Evolutionary conservation across 2,113 vertebrate species (phyloP).

Genomic region (Emydura subglobosa): DNA sequence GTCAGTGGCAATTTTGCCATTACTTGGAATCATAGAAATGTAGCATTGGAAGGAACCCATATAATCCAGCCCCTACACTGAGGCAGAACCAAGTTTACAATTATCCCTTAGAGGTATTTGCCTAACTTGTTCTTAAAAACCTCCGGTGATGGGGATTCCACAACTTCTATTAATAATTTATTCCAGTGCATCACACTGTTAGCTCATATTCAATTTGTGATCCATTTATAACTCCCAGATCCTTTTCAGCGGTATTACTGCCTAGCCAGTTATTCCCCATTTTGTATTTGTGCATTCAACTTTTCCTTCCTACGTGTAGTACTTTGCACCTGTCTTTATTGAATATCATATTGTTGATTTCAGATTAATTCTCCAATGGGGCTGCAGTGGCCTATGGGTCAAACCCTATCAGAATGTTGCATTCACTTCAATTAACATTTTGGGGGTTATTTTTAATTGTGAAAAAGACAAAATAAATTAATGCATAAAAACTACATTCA

Average conservation of each 20-base stretch:
- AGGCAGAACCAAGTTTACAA: background rate
- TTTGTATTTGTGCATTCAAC: background rate
- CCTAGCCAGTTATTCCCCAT: background rate
- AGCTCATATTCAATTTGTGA: background rate
- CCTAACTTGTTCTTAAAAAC: background rate
- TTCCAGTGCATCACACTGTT: background rate
- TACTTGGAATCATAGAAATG: background rate
- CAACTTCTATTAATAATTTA: background rate
- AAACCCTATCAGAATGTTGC: background rate
- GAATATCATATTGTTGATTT: background rate
- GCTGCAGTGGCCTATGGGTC: conserved; percentile 29
- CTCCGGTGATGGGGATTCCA: background rate
- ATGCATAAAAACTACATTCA: background rate
- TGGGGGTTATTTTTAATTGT: background rate
- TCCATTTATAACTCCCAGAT: background rate
- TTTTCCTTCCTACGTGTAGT: background rate
- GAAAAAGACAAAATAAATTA: background rate
- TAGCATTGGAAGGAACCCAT: background rate
- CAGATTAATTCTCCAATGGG: background rate
- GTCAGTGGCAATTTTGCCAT: background rate
- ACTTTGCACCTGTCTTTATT: background rate
- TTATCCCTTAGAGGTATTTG: background rate
- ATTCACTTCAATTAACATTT: conserved; percentile 4
- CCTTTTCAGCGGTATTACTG: background rate
- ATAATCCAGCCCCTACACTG: background rate